Conservation (phyloP, 1,140 invertebrate genomes). For the Bombyx mori region DNA sequence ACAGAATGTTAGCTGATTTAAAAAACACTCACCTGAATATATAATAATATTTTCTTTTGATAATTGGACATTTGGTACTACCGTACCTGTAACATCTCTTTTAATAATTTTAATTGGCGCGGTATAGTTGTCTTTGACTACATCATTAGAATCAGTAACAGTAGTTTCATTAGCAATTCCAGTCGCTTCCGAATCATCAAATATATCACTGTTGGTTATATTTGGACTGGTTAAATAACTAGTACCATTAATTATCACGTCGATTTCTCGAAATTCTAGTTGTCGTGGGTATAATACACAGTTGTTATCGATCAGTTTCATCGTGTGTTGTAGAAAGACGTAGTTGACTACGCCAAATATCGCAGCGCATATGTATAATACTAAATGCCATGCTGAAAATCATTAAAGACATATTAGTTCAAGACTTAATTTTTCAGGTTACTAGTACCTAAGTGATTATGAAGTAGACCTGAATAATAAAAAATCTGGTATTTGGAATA, state of each 20-base stretch:
- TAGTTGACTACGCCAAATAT: constrained; percentile 51
- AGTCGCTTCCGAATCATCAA: constrained; percentile 3
- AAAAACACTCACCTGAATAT: too few relatives aligned
- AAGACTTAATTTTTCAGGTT: too few relatives aligned
- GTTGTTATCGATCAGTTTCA: constrained; percentile 41
- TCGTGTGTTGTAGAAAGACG: constrained; percentile 43
- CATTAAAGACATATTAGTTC: not conserved
- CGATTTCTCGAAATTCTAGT: constrained; percentile 35
- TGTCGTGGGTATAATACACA: constrained; percentile 44
- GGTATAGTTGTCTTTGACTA: not conserved
- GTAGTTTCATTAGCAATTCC: constrained; percentile 15
- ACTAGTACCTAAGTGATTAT: too few relatives aligned
- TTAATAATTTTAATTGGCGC: constrained; percentile 12
- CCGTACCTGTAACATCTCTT: not conserved
- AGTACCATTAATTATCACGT: constrained; percentile 8
- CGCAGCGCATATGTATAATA: constrained; percentile 41
- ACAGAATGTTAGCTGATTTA: too few relatives aligned
- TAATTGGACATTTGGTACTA: too few relatives aligned
- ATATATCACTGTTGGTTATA: constrained; percentile 5
- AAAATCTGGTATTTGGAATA: too few relatives aligned
- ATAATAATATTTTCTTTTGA: too few relatives aligned
- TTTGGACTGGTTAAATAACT: too few relatives aligned
- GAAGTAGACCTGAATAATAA: too few relatives aligned
- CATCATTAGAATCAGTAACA: not conserved
- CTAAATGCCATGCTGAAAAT: constrained; percentile 53